Percentiles rank a stretch among this genome's conserved stretches.
These are phyloP conservation scores for Butastur rufipennis DNA, from an alignment of 2,113 vertebrate species.

Conservation along the genomic window DNA sequence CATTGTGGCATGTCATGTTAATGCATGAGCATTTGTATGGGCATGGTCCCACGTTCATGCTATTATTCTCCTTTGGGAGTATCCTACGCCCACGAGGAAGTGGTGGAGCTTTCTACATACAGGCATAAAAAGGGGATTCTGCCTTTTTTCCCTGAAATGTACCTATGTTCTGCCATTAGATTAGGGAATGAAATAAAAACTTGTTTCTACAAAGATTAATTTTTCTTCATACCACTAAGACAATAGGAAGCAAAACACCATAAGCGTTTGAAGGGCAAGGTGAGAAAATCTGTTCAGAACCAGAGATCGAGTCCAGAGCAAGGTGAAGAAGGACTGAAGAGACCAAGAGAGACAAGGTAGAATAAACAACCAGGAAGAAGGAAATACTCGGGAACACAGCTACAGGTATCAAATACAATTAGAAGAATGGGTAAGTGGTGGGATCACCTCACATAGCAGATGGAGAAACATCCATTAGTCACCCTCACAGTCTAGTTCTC, in stretches of 20 bases:
- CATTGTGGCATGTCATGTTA: background rate
- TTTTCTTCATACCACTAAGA: background rate
- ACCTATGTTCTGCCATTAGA: background rate
- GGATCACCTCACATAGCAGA: background rate
- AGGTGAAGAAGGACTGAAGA: background rate
- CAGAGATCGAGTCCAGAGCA: background rate
- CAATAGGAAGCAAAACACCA: background rate
- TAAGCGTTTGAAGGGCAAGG: background rate
- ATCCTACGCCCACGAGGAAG: background rate
- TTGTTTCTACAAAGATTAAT: background rate
- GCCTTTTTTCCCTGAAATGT: background rate
- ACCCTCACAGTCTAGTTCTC: background rate
- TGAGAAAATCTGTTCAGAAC: background rate
- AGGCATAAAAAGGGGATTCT: background rate
- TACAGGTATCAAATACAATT: background rate
- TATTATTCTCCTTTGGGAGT: background rate
- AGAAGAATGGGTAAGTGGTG: background rate
- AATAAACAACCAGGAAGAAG: background rate
- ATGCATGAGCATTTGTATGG: background rate
- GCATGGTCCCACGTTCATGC: background rate
- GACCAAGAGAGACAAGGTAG: background rate
- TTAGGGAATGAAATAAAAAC: background rate
- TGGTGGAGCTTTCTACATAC: background rate
- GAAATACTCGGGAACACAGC: background rate
- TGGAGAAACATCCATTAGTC: background rate